A percentile compares a stretch with the other conserved stretches of the same genome.
Conservation (phyloP, 2,888 invertebrate genomes). For the Capitulum mitella region DNA sequence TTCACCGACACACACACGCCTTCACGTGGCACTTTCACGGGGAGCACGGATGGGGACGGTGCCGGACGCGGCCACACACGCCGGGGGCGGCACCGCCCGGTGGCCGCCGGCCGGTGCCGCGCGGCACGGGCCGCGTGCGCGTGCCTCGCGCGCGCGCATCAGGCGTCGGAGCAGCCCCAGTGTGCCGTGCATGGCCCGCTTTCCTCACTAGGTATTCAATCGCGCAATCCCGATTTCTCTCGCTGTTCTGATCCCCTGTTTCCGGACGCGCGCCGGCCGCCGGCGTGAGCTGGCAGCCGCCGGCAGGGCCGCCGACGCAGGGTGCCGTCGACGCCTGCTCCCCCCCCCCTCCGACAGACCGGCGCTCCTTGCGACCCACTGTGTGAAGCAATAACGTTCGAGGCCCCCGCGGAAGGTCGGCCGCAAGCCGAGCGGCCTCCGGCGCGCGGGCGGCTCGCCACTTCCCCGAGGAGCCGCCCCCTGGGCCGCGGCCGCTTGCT, state of each 20-base stretch:
- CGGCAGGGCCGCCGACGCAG: background rate
- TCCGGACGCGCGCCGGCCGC: slow-evolving; percentile 29
- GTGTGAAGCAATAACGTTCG: slow-evolving; percentile 34
- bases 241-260: slow-evolving; percentile 26
- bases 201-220: background rate
- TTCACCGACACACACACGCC: background rate
- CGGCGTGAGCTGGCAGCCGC: slow-evolving; percentile 23
- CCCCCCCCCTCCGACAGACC: background rate
- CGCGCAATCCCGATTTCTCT: too few relatives aligned
- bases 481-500: slow-evolving; percentile 20
- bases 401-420: too few relatives aligned
- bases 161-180: slow-evolving; percentile 25
- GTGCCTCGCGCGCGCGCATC: slow-evolving; percentile 28
- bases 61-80: background rate
- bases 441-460: slow-evolving; percentile 28
- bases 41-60: too few relatives aligned
- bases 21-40: background rate
- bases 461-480: slow-evolving; percentile 28
- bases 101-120: background rate
- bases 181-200: background rate
- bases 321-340: background rate
- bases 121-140: background rate
- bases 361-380: slow-evolving; percentile 28
- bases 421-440: slow-evolving; percentile 32
- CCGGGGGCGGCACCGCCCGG: background rate